These are phyloP conservation scores for Phortica variegata DNA, from an alignment of 1,140 invertebrate species.

Conservation along the genomic window DNA sequence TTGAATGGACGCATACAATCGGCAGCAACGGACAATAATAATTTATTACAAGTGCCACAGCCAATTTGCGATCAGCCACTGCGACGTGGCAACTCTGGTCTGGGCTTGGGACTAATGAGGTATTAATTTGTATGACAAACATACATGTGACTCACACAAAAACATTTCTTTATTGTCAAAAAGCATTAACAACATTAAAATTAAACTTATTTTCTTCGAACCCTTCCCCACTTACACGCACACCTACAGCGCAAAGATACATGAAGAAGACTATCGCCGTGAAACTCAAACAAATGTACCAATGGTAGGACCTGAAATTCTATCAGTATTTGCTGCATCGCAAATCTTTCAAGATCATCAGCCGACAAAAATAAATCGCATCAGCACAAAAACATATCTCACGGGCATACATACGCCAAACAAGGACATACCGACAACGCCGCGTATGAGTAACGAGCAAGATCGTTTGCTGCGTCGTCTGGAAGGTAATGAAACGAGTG, in stretches of 20 bases:
- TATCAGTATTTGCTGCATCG: constrained; percentile 55
- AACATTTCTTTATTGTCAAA: not conserved
- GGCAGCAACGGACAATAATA: constrained; percentile 41
- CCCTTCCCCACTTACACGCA: no score
- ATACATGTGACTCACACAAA: not conserved
- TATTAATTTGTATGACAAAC: constrained; percentile 33
- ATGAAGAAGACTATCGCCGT: constrained; percentile 53
- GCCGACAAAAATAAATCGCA: constrained; percentile 47
- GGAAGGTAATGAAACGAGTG: constrained; percentile 52
- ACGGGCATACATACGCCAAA: constrained; percentile 44
- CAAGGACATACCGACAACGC: constrained; percentile 42
- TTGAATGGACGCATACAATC: constrained; percentile 44
- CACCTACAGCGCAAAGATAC: constrained; percentile 46
- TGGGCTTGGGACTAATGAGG: constrained; percentile 39
- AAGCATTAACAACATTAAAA: not conserved
- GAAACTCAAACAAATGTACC: constrained; percentile 55
- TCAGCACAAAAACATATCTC: constrained; percentile 45
- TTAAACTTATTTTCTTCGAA: no score
- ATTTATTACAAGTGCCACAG: constrained; percentile 42
- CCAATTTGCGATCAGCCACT: constrained; percentile 50
- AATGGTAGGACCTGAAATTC: constrained; percentile 49
- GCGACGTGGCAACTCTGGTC: constrained; percentile 30
- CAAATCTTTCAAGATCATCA: constrained; percentile 56
- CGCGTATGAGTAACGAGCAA: constrained; percentile 41
- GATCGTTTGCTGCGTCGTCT: constrained; percentile 45